Percentiles rank a stretch among this genome's conserved stretches.
Evolutionary conservation across 2,797 vertebrate genomes (phyloP).

Genomic region (Enteromius viviparus): DNA sequence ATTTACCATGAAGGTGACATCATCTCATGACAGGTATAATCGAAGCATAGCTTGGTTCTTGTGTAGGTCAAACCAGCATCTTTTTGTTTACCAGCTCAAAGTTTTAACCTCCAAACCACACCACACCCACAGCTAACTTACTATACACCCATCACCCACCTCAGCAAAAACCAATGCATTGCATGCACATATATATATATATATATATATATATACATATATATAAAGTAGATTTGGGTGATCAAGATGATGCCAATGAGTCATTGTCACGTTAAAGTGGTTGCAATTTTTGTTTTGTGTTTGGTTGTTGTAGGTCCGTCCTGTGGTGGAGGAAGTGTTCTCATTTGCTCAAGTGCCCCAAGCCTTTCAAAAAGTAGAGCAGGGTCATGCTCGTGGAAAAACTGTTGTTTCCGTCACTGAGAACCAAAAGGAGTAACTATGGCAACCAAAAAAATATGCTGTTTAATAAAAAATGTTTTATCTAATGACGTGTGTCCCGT

Average conservation of each 20-base stretch:
- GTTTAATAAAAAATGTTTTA: conserved; percentile 20
- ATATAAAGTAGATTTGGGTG: neutral
- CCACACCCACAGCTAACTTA: neutral
- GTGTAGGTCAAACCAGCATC: neutral
- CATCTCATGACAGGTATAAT: neutral
- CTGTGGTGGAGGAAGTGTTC: conserved; percentile 90
- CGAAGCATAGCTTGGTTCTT: neutral
- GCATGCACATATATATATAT: neutral
- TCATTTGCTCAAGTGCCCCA: conserved; percentile 88
- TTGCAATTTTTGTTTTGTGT: neutral
- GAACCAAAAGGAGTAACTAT: conserved; percentile 48
- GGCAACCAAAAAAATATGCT: neutral
- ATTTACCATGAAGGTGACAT: neutral
- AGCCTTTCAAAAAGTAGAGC: conserved; percentile 90
- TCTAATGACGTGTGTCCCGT: neutral
- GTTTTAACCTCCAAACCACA: neutral
- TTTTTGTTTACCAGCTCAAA: neutral
- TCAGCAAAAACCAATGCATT: neutral
- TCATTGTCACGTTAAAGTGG: neutral
- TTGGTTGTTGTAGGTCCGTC: conserved; percentile 77
- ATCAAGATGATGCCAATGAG: neutral
- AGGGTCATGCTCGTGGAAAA: conserved; percentile 93
- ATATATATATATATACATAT: too few species aligned
- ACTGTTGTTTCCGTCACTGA: conserved; percentile 83
- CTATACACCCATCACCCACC: neutral